Conservation (phyloP, 2,797 vertebrate genomes). For the Mus minutoides region DNA sequence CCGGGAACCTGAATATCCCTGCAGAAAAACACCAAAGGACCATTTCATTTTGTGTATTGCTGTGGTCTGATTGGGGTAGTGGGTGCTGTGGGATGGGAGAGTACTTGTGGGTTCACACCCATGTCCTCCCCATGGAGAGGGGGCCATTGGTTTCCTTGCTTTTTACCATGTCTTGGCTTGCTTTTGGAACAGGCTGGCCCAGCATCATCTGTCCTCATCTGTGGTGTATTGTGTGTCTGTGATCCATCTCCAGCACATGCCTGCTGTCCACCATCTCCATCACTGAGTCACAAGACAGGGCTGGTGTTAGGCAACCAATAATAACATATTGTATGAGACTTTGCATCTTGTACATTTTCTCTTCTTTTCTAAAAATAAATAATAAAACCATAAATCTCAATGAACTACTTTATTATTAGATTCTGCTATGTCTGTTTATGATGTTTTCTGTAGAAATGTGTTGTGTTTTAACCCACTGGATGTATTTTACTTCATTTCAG, state of each 20-base stretch:
- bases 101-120: constrained; percentile 44
- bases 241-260: constrained; percentile 53
- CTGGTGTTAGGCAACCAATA: background rate
- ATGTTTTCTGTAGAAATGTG: constrained; percentile 46
- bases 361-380: constrained; percentile 83
- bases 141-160: constrained; percentile 27
- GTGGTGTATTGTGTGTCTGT: constrained; percentile 71
- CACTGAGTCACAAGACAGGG: background rate
- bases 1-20: constrained; percentile 74
- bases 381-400: constrained; percentile 61
- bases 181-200: constrained; percentile 72
- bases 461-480: background rate
- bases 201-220: constrained; percentile 71
- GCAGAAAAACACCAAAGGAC: constrained; percentile 80
- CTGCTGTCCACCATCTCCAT: constrained; percentile 58
- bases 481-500: background rate
- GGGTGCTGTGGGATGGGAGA: constrained; percentile 54
- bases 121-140: constrained; percentile 21
- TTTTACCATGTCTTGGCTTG: constrained; percentile 80
- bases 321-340: constrained; percentile 75
- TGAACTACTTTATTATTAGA: constrained; percentile 83
- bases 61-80: constrained; percentile 75
- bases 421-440: constrained; percentile 67
- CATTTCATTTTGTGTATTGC: constrained; percentile 73
- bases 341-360: constrained; percentile 85